Percentiles rank a stretch among this genome's conserved stretches.
Conservation (phyloP, 2,888 invertebrate genomes). For the Eutolmus rufibarbis region DNA sequence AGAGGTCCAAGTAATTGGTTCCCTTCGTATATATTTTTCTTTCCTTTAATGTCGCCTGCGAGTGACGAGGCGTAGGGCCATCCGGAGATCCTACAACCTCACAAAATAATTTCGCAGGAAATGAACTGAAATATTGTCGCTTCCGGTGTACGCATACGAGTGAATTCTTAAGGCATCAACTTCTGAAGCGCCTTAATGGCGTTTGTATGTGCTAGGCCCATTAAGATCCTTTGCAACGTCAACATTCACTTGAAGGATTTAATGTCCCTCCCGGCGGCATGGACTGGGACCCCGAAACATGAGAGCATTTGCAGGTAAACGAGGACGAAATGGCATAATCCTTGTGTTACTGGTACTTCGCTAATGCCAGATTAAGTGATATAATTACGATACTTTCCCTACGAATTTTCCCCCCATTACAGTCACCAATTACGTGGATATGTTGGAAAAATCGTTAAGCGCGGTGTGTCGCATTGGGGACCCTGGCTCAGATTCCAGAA, state of each 20-base stretch:
- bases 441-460: background rate
- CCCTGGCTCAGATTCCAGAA: background rate
- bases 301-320: background rate
- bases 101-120: background rate
- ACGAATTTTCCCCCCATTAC: background rate
- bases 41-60: background rate
- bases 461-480: background rate
- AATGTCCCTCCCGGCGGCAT: background rate
- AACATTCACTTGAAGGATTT: background rate
- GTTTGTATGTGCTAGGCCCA: background rate
- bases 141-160: background rate
- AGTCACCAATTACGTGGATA: background rate
- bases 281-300: background rate
- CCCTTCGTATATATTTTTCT: background rate
- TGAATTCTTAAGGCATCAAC: background rate
- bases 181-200: background rate
- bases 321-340: background rate
- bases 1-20: slow-evolving; percentile 5
- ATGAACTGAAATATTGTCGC: background rate
- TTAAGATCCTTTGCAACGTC: background rate
- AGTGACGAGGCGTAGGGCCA: background rate
- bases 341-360: background rate
- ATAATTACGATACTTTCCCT: background rate
- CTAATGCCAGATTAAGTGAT: background rate
- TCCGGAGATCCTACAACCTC: background rate